Evolutionary conservation across 2,888 invertebrate species (phyloP).

Genomic region (Lypha dubia): DNA sequence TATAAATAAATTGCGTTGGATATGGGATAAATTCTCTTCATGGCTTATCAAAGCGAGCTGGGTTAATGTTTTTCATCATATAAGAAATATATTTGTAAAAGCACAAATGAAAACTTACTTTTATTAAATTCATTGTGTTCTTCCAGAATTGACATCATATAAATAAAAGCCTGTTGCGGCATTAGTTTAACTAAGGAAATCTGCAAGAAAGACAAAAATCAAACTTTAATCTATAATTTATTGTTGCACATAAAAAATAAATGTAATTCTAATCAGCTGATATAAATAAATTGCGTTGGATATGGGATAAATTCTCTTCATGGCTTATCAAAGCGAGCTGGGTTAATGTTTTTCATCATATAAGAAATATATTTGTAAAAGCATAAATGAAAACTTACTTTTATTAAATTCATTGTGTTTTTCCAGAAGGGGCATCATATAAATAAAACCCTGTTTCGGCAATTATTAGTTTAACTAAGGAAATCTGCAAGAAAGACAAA

Average conservation of each 20-base stretch:
- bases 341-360: conserved; percentile 75
- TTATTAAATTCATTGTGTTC: no score
- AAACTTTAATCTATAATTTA: background rate
- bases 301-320: conserved; percentile 77
- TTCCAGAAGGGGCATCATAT: no score
- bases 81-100: background rate
- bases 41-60: conserved; percentile 77
- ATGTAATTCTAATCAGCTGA: background rate
- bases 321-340: conserved; percentile 78
- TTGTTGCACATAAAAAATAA: background rate
- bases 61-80: conserved; percentile 75
- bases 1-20: conserved; percentile 57
- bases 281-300: conserved; percentile 54
- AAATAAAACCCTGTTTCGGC: no score
- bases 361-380: background rate
- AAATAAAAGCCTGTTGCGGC: no score
- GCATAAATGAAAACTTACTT: background rate
- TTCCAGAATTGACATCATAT: no score
- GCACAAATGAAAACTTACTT: no score
- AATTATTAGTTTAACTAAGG: no score
- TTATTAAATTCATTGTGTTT: background rate
- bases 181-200: no score
- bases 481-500: background rate
- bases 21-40: conserved; percentile 77
- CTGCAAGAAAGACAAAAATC: no score